Evolutionary conservation across 2,113 vertebrate genomes (phyloP).

Genomic region (Pionites leucogaster): DNA sequence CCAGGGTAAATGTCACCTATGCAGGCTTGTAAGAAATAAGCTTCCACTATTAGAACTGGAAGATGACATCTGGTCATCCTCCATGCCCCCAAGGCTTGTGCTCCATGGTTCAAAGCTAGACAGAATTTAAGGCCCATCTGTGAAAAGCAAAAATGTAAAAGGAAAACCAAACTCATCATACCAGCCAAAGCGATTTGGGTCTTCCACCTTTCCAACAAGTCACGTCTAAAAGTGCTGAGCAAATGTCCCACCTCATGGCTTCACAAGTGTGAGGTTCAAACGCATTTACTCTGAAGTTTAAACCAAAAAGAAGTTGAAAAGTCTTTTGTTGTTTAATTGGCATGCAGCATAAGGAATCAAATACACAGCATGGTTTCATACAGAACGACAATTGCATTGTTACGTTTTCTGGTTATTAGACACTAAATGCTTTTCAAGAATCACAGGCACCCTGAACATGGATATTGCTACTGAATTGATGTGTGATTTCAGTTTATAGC

Average conservation of each 20-base stretch:
- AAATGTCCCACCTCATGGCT: conserved; percentile 61
- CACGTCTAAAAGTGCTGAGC: conserved; percentile 54
- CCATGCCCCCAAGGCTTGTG: conserved; percentile 62
- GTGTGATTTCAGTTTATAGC: conserved; percentile 32
- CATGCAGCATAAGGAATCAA: conserved; percentile 64
- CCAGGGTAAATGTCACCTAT: conserved; percentile 51
- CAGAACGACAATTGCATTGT: conserved; percentile 65
- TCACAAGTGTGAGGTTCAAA: conserved; percentile 64
- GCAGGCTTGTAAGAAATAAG: conserved; percentile 46
- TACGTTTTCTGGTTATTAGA: conserved; percentile 66
- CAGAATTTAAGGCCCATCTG: conserved; percentile 63
- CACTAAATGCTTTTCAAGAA: conserved; percentile 71
- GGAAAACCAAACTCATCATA: neutral
- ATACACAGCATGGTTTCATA: conserved; percentile 38
- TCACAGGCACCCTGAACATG: conserved; percentile 71
- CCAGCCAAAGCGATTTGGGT: conserved; percentile 58
- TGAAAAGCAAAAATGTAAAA: conserved; percentile 63
- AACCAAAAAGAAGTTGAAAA: conserved; percentile 49
- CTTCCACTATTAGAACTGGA: conserved; percentile 29
- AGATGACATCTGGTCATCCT: conserved; percentile 33
- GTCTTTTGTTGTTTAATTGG: conserved; percentile 44
- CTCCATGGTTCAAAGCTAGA: conserved; percentile 65
- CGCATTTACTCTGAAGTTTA: conserved; percentile 30
- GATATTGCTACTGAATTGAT: conserved; percentile 71
- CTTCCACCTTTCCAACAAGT: conserved; percentile 52